phyloP scores from a whole-genome alignment of 2,797 vertebrate genomes.

The Orientallactaga sibirica region DNA sequence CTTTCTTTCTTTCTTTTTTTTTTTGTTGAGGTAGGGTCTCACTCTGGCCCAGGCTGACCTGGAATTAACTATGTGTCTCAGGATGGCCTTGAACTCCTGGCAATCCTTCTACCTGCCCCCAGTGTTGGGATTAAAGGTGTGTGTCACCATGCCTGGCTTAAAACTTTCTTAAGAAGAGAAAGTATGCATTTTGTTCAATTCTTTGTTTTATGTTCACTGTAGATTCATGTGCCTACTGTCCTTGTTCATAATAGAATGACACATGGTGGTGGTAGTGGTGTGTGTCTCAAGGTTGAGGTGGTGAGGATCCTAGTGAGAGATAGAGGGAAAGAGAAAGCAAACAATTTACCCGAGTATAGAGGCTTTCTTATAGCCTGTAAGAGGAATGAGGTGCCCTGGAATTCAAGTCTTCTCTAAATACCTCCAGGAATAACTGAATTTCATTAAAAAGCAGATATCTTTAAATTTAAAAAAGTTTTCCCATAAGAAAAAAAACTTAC shows the following conservation, averaged over 20 bases:
- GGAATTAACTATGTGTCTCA: no score
- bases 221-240: constrained; percentile 32
- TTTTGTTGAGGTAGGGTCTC: no score
- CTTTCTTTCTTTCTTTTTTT: no score
- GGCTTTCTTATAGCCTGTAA: constrained; percentile 69
- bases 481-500: constrained; percentile 8
- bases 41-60: no score
- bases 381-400: constrained; percentile 51
- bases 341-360: constrained; percentile 46
- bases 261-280: neutral
- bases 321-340: constrained; percentile 4
- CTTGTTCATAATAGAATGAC: constrained; percentile 46
- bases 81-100: no score
- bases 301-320: neutral
- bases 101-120: no score
- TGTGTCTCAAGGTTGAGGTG: accelerated
- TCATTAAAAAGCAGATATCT: constrained; percentile 74
- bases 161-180: neutral
- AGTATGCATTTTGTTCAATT: neutral
- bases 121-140: no score
- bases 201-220: neutral
- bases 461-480: constrained; percentile 61
- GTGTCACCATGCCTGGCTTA: no score
- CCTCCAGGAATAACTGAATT: constrained; percentile 80
- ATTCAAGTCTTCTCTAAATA: constrained; percentile 61